Base-by-base conservation (phyloP, 1,140 invertebrate genomes). In the Hyphantria cunea region DNA sequence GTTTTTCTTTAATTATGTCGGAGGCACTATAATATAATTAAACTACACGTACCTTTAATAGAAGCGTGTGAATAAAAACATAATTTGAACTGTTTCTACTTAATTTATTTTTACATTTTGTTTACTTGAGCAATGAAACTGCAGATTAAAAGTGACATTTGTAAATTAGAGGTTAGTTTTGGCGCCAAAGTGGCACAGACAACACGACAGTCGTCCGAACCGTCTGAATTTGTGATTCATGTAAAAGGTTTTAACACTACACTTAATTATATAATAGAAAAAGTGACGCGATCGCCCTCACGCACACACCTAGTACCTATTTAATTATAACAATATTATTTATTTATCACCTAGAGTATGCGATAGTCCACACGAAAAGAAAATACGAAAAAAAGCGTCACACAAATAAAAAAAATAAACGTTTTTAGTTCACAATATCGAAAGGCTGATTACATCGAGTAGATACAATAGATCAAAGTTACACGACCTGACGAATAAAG, bases 231-330 rank as follows among this genome's bases (percentile, higher is more conserved):
- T 86, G 78, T 89, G 84, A 87, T 89, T 75, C 76, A 77, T 87
- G 84, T 86, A 84, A 89, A 89, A 89, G n/a, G 77, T 48, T 63
- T 76, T 79, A 81, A 82, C 79, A 79, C 86, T 89, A 89, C 84
- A 71, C 83, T 89, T 89, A 86, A 74, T 76, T 80, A 84, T 66
- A 67, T 77, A 74, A 84, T 84, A 89, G 79, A 86, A 86, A 82
- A 84, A 65, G 48, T 48, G 68, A 74, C 78, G 78, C 84, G 82
- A 76, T 77, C 84, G 79, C 82, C 86, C 45, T 70, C 66, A 68
- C 53, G 56, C 75, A 80, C 72, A 80, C 69, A 70, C 53, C 32
- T 6, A 56, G 39, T 32, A 64, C 53, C n/a, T 58, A 56, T 51
- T 33, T 48, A 13, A 39, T 56, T 64, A 58, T 55, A 76, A 74